phyloP scores from a whole-genome alignment of 2,113 vertebrate genomes.

The Istiophorus platypterus region DNA sequence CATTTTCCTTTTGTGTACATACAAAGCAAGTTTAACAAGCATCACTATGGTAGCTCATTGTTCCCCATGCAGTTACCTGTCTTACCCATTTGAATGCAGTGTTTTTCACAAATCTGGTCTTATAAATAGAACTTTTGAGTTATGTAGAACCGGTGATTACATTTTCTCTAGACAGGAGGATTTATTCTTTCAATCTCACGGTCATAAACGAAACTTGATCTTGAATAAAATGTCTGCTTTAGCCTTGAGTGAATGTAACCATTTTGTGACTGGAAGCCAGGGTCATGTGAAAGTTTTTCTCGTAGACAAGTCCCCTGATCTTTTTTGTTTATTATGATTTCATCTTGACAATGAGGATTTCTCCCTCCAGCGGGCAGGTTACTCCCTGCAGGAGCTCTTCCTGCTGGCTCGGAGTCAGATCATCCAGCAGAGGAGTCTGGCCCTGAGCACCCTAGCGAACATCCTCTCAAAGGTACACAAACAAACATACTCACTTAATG shows the following conservation, averaged over 20 bases:
- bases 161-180: no score
- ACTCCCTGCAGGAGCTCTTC: slow-evolving; percentile 97
- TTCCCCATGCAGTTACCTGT: no score
- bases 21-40: neutral
- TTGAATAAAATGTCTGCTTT: neutral
- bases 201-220: neutral
- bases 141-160: no score
- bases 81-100: no score
- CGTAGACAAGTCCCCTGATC: neutral
- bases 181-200: no score
- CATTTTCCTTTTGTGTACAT: neutral
- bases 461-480: slow-evolving; percentile 89
- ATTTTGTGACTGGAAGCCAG: neutral
- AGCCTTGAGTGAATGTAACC: neutral
- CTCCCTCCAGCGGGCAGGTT: slow-evolving; percentile 90
- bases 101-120: no score
- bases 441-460: slow-evolving; percentile 90
- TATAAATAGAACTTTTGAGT: no score
- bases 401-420: slow-evolving; percentile 94
- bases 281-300: neutral
- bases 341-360: slow-evolving; percentile 21
- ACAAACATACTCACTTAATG: neutral
- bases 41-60: neutral
- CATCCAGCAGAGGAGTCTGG: slow-evolving; percentile 92
- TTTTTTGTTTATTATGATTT: neutral